Percentiles rank a stretch among this genome's conserved stretches.
phyloP scores from a whole-genome alignment of 2,113 vertebrate species.

The Lipotes vexillifer region DNA sequence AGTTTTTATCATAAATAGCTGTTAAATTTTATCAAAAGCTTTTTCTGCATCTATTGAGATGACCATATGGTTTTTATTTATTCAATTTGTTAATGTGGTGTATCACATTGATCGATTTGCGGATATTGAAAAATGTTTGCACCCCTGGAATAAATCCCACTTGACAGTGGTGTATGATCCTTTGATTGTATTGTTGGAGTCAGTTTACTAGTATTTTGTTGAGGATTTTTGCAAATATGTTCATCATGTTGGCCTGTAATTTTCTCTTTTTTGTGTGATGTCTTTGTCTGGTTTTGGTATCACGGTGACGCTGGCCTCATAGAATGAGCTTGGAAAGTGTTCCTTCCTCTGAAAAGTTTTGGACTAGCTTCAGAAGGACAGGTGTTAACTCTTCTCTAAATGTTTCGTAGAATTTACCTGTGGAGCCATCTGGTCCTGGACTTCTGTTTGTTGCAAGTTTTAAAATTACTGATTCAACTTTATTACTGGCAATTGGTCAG shows the following conservation, averaged over 20 bases:
- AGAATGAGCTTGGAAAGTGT: background rate
- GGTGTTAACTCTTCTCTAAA: background rate
- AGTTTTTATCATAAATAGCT: background rate
- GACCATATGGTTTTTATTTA: background rate
- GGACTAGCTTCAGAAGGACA: background rate
- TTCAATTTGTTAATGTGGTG: background rate
- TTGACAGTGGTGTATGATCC: too few relatives aligned
- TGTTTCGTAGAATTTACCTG: background rate
- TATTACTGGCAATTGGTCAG: background rate
- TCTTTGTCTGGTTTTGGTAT: background rate
- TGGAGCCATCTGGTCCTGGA: background rate
- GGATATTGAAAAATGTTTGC: background rate
- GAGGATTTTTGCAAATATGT: background rate
- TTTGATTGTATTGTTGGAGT: background rate
- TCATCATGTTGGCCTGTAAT: background rate
- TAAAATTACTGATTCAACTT: background rate
- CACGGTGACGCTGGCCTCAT: background rate
- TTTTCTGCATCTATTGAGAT: background rate
- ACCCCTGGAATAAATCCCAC: too few relatives aligned
- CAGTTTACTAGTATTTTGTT: background rate
- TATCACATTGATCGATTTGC: rapidly evolving
- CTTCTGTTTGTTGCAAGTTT: background rate
- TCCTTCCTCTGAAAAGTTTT: background rate
- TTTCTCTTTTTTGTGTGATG: background rate
- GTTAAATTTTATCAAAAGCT: background rate